A percentile compares a stretch with the other conserved stretches of the same genome.
Evolutionary conservation across 64 coral and sea anemone species (phyloP).

Genomic region (Montipora capricornis): DNA sequence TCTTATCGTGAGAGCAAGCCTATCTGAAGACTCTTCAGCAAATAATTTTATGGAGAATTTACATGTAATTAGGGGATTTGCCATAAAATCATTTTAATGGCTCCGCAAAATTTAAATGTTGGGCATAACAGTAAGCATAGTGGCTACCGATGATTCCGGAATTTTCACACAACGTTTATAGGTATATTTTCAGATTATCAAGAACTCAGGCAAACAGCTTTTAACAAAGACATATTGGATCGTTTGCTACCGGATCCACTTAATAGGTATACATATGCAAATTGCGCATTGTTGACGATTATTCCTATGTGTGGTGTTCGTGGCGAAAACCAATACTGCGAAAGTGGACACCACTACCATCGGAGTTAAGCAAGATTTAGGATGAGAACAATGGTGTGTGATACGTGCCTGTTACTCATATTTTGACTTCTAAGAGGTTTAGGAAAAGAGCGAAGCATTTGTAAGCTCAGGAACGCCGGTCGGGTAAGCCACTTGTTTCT

Average conservation of each 20-base stretch:
- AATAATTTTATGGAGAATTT: too few relatives aligned
- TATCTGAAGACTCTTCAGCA: too few relatives aligned
- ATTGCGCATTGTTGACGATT: background rate
- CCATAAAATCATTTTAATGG: background rate
- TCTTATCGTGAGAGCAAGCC: too few relatives aligned
- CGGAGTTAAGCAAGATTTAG: background rate
- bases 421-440: background rate
- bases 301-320: background rate
- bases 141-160: background rate
- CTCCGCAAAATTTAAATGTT: background rate
- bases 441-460: background rate
- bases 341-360: background rate
- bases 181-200: background rate
- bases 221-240: conserved; percentile 14
- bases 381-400: background rate
- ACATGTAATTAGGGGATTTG: background rate
- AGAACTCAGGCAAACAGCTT: too few relatives aligned
- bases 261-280: background rate
- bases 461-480: background rate
- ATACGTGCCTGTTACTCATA: background rate
- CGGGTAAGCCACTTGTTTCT: background rate
- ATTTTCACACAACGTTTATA: background rate
- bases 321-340: background rate
- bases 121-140: background rate
- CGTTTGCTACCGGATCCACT: background rate